phyloP scores from a whole-genome alignment of 2,797 vertebrate species.

The Mycteria americana region DNA sequence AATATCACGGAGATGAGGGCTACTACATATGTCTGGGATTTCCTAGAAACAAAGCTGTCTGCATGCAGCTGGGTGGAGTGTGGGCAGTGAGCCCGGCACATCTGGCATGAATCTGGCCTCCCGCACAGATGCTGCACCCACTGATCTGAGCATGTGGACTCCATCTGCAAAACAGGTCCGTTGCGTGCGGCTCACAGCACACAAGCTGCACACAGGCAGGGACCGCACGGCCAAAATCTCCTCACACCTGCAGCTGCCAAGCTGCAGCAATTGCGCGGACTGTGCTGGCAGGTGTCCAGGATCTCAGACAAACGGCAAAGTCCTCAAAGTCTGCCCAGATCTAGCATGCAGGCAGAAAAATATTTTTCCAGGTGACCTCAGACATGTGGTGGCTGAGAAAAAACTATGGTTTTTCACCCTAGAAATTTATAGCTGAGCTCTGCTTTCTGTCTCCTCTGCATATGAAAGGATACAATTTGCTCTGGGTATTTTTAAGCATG shows the following conservation, averaged over 20 bases:
- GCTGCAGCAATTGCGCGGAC: not conserved
- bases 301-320: not conserved
- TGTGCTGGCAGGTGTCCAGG: not conserved
- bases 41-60: conserved; percentile 17
- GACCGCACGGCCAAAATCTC: not conserved
- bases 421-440: not conserved
- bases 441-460: not conserved
- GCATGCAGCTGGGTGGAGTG: not conserved
- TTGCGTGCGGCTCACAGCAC: not conserved
- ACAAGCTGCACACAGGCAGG: not conserved
- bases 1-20: not conserved
- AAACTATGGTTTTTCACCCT: not conserved
- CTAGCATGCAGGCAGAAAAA: not conserved
- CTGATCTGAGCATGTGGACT: not conserved
- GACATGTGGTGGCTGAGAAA: not conserved
- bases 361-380: conserved; percentile 29
- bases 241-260: not conserved
- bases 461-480: conserved; percentile 17
- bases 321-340: not conserved
- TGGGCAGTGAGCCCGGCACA: conserved; percentile 23
- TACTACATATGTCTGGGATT: not conserved
- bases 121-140: not conserved
- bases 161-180: accelerated
- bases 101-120: conserved; percentile 27
- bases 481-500: conserved; percentile 52